Evolutionary conservation across 2,797 vertebrate species (phyloP), one percentile per base, ranked within the genome.

Genomic region (Lemur catta): DNA sequence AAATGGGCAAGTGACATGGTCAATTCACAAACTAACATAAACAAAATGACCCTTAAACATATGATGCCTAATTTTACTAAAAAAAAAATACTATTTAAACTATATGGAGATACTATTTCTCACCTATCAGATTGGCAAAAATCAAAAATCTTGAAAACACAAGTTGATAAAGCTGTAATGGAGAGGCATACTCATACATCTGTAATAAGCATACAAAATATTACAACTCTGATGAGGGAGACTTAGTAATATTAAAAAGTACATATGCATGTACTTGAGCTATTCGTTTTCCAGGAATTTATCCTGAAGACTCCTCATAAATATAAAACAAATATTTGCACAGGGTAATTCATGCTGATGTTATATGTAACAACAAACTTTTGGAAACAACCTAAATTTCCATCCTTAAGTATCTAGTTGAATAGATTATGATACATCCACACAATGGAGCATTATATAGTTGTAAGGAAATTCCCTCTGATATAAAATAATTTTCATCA

Each of bases 311-410:
- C 85, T 43, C 59, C 28, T 55, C 57, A 50, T 35, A 26, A 78
- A 24, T 38, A 61, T 46, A 95, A 92, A 92, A 35, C 67, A 86
- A 87, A 46, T 69, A 9, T 93, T 82, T 87, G 33, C 76, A 61
- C 4, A 55, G 15, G 3, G 59, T 76, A 52, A 76, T 82, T 91
- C 50, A 38, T 80, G 59, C 59, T 46, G 30, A n/a, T 48, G n/a
- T 17, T 63, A 87, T 30, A 76, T 91, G 26, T 82, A 75, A 48
- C 57, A 80, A 13, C 6, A 76, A 69, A n/a, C 72, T 12, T 46
- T 52, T 78, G 67, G 94, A 82, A 93, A 89, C 46, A 89, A 86
- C 67, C 48, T 86, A 67, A 69, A 26, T 86, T 93, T 24, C 67
- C 48, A 50, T 20, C 17, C 43, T 72, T 41, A 41, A 63, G 33